A percentile compares a stretch with the other conserved stretches of the same genome.
Evolutionary conservation across 92 coral and sea anemone genomes (phyloP).

Genomic region (Heliopora coerulea): DNA sequence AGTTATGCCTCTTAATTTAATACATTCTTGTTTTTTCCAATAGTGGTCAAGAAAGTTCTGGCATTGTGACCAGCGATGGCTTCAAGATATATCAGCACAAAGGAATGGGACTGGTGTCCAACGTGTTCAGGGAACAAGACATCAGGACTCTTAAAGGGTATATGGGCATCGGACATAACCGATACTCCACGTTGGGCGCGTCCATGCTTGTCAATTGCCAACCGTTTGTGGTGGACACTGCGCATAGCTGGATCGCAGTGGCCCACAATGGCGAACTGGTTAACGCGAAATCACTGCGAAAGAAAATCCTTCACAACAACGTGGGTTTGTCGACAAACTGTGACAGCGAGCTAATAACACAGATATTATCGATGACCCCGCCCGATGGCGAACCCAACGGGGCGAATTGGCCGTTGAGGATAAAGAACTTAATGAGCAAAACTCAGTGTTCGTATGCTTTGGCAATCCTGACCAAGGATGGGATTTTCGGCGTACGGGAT

Average conservation of each 20-base stretch:
- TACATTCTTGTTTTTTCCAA: not conserved
- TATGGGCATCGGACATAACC: slow-evolving; percentile 98
- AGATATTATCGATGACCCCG: slow-evolving; percentile 80
- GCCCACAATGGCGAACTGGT: slow-evolving; percentile 97
- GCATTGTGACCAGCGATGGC: slow-evolving; percentile 90
- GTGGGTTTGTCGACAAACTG: slow-evolving; percentile 91
- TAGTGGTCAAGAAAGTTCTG: slow-evolving; percentile 98
- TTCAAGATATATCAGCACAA: slow-evolving; percentile 72
- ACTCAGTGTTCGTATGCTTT: slow-evolving; percentile 82
- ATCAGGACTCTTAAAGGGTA: slow-evolving; percentile 70
- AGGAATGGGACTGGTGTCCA: slow-evolving; percentile 93
- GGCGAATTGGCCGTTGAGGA: slow-evolving; percentile 93
- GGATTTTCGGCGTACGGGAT: slow-evolving; percentile 89
- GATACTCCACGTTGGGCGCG: slow-evolving; percentile 91
- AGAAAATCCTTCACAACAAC: slow-evolving; percentile 67
- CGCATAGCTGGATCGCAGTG: slow-evolving; percentile 91
- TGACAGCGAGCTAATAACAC: slow-evolving; percentile 94
- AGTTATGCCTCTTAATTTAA: not conserved
- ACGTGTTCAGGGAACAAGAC: slow-evolving; percentile 71
- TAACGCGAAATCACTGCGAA: slow-evolving; percentile 83
- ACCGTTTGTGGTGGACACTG: slow-evolving; percentile 95
- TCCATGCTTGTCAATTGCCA: slow-evolving; percentile 93
- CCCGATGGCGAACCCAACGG: slow-evolving; percentile 97
- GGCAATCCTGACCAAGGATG: slow-evolving; percentile 82
- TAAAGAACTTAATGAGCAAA: slow-evolving; percentile 68